A percentile compares a stretch with the other conserved stretches of the same genome.
phyloP scores from a whole-genome alignment of 2,888 invertebrate species.

The Ichneumoninae sp. region DNA sequence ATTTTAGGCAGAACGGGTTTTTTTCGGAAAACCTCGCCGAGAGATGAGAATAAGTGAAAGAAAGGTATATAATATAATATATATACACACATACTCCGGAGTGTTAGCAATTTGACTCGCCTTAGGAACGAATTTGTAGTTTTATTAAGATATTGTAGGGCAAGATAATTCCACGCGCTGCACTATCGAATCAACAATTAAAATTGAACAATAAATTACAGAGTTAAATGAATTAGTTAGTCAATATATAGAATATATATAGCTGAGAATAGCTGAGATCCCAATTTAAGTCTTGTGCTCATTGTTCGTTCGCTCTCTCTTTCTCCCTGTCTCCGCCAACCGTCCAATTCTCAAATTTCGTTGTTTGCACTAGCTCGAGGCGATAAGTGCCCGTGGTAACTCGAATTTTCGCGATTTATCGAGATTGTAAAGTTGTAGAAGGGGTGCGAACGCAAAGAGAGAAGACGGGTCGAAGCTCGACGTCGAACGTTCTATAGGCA shows the following conservation, averaged over 20 bases:
- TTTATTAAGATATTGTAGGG: not conserved
- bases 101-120: constrained; percentile 55
- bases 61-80: not conserved
- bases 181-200: not conserved
- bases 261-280: too few species aligned
- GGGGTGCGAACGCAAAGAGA: not conserved
- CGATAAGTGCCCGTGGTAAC: constrained; percentile 23
- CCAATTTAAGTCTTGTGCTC: not conserved
- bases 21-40: constrained; percentile 33
- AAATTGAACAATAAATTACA: not conserved
- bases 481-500: constrained; percentile 38
- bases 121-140: not conserved
- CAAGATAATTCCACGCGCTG: not conserved
- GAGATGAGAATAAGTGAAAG: constrained; percentile 36
- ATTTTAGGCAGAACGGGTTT: not conserved
- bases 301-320: not conserved
- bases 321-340: not conserved
- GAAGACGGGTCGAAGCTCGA: not conserved
- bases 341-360: constrained; percentile 44
- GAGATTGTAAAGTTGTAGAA: constrained; percentile 56
- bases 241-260: not conserved
- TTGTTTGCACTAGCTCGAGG: constrained; percentile 37
- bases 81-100: constrained; percentile 12
- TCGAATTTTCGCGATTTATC: constrained; percentile 53
- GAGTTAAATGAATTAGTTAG: not conserved